Evolutionary conservation across 2,113 vertebrate species (phyloP).

Genomic region (Eretmochelys imbricata): DNA sequence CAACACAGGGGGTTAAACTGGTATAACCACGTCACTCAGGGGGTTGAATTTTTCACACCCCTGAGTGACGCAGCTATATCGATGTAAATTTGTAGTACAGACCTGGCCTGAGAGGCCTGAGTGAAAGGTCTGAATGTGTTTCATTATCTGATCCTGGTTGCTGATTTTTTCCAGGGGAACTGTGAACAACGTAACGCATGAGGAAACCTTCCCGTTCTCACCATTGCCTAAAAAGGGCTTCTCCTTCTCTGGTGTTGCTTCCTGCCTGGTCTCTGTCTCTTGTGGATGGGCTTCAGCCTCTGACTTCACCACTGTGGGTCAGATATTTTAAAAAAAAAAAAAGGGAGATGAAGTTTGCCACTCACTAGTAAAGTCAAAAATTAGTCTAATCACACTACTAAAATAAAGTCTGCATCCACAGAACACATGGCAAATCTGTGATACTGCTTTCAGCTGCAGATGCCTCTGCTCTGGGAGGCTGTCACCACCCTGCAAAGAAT

Average conservation of each 20-base stretch:
- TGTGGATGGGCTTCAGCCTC: slow-evolving; percentile 42
- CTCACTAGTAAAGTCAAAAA: not conserved
- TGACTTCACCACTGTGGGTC: not conserved
- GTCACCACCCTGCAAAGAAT: not conserved
- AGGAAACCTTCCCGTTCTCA: slow-evolving; percentile 72
- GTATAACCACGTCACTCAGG: not conserved
- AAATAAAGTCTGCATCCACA: not conserved
- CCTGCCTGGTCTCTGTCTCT: not conserved
- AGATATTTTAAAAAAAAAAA: slow-evolving; percentile 1
- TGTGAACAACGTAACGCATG: not conserved
- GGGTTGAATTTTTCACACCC: not conserved
- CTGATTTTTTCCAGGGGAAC: slow-evolving; percentile 7
- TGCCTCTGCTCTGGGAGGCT: not conserved
- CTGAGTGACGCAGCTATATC: not conserved
- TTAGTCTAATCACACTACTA: not conserved
- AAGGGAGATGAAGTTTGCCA: not conserved
- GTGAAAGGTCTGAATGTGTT: slow-evolving; percentile 60
- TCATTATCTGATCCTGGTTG: slow-evolving; percentile 61
- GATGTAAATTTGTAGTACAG: not conserved
- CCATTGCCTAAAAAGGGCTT: slow-evolving; percentile 38
- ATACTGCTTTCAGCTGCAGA: not conserved
- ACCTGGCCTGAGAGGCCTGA: not conserved
- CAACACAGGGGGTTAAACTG: not conserved
- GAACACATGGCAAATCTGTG: not conserved
- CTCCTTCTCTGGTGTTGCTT: slow-evolving; percentile 14